These are phyloP conservation scores for Tamias sibiricus DNA, from an alignment of 2,113 vertebrate genomes.

Conservation along the genomic window DNA sequence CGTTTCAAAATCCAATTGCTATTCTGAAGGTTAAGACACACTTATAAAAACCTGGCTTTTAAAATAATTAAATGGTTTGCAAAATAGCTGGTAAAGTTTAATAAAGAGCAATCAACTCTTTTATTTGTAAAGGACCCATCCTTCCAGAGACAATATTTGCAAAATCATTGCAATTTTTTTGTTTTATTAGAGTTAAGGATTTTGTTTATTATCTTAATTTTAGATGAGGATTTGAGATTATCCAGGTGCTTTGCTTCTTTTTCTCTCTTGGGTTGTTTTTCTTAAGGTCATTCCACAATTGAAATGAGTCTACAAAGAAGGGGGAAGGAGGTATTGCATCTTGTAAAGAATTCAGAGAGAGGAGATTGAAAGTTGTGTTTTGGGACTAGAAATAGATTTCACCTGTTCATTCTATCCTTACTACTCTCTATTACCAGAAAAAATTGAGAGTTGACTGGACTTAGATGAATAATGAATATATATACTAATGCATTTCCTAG, in stretches of 20 bases:
- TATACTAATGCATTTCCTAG: slow-evolving; percentile 28
- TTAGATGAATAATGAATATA: slow-evolving; percentile 69
- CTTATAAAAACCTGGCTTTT: slow-evolving; percentile 31
- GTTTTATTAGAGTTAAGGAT: slow-evolving; percentile 50
- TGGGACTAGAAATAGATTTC: slow-evolving; percentile 65
- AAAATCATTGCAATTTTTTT: slow-evolving; percentile 46
- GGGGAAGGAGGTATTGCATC: neutral
- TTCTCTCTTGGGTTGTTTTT: slow-evolving; percentile 53
- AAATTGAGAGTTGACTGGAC: slow-evolving; percentile 59
- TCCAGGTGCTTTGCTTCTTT: neutral
- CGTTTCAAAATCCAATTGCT: slow-evolving; percentile 47
- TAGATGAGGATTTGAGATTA: slow-evolving; percentile 54
- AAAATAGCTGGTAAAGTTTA: slow-evolving; percentile 40
- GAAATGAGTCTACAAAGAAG: slow-evolving; percentile 24
- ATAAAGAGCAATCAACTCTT: slow-evolving; percentile 28
- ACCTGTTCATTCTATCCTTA: slow-evolving; percentile 40
- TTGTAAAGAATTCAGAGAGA: slow-evolving; percentile 24
- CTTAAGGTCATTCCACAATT: slow-evolving; percentile 68
- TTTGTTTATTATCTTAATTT: slow-evolving; percentile 66
- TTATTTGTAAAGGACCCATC: neutral
- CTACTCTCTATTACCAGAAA: slow-evolving; percentile 54
- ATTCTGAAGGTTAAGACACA: slow-evolving; percentile 32
- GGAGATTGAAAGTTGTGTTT: slow-evolving; percentile 65
- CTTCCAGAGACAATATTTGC: slow-evolving; percentile 27
- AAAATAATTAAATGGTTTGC: slow-evolving; percentile 51